These are phyloP conservation scores for Scolanthus callimorphus DNA, from an alignment of 92 coral and sea anemone species.

Conservation along the genomic window DNA sequence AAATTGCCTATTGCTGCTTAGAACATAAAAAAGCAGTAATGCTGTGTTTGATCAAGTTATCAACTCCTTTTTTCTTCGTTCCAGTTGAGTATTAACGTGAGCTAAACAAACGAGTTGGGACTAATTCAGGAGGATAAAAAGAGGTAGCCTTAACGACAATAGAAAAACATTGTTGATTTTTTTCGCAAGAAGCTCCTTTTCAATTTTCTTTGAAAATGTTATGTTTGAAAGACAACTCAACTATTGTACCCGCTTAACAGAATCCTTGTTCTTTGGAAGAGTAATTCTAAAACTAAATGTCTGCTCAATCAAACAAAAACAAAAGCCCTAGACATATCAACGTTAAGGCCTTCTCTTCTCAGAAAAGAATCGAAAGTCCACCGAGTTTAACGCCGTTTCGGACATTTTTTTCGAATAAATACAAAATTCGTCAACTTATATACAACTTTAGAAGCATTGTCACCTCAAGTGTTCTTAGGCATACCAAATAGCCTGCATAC, in stretches of 20 bases:
- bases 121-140: slow-evolving; percentile 4
- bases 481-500: background rate
- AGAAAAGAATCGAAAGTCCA: slow-evolving; percentile 58
- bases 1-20: too few relatives aligned
- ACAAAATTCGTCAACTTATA: too few relatives aligned
- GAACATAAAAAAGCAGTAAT: too few relatives aligned
- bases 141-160: slow-evolving; percentile 49
- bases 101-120: background rate
- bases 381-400: slow-evolving; percentile 41
- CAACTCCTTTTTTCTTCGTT: too few relatives aligned
- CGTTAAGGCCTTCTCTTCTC: slow-evolving; percentile 52
- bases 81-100: background rate
- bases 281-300: slow-evolving; percentile 72
- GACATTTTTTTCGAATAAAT: too few relatives aligned
- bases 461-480: too few relatives aligned
- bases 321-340: slow-evolving; percentile 88
- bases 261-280: slow-evolving; percentile 71
- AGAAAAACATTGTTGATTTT: slow-evolving; percentile 52
- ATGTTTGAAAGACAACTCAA: slow-evolving; percentile 62
- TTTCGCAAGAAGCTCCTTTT: slow-evolving; percentile 75
- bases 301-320: slow-evolving; percentile 57
- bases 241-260: slow-evolving; percentile 61
- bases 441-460: too few relatives aligned
- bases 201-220: slow-evolving; percentile 82
- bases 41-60: too few relatives aligned